Evolutionary conservation across 1,140 invertebrate genomes (phyloP).

Genomic region (Diuraphis noxia): DNA sequence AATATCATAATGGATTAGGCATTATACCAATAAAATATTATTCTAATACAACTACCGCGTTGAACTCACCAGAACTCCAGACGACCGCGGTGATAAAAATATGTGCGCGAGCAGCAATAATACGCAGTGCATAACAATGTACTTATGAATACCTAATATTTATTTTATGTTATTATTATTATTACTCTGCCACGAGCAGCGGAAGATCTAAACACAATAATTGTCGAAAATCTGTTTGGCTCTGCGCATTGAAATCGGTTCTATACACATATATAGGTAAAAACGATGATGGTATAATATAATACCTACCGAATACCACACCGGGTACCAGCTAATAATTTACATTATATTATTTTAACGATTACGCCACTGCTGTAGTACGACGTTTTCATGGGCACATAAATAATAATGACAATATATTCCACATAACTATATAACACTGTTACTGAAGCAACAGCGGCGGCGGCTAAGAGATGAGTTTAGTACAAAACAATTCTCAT

Average conservation of each 20-base stretch:
- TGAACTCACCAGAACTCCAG: not conserved
- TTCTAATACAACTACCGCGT: not conserved
- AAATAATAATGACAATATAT: not conserved
- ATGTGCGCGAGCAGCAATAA: not conserved
- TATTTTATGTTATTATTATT: not conserved
- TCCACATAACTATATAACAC: not conserved
- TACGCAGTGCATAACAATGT: not conserved
- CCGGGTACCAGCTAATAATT: not conserved
- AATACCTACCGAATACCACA: not conserved
- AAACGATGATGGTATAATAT: too few species aligned
- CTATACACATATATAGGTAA: too few species aligned
- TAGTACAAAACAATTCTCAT: not conserved
- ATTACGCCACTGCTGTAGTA: not conserved
- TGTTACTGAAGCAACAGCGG: not conserved
- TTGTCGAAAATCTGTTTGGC: not conserved
- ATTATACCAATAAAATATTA: not conserved
- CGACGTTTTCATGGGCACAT: not conserved
- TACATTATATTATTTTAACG: not conserved
- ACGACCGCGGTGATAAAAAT: not conserved
- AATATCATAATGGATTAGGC: slow-evolving; percentile 4
- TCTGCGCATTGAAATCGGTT: too few species aligned
- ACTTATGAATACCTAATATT: not conserved
- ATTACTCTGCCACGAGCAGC: not conserved
- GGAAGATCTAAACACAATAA: not conserved
- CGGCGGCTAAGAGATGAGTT: not conserved